Percentiles rank a stretch among this genome's conserved stretches.
phyloP scores from a whole-genome alignment of 2,888 invertebrate genomes.

The Stomorhina lunata region DNA sequence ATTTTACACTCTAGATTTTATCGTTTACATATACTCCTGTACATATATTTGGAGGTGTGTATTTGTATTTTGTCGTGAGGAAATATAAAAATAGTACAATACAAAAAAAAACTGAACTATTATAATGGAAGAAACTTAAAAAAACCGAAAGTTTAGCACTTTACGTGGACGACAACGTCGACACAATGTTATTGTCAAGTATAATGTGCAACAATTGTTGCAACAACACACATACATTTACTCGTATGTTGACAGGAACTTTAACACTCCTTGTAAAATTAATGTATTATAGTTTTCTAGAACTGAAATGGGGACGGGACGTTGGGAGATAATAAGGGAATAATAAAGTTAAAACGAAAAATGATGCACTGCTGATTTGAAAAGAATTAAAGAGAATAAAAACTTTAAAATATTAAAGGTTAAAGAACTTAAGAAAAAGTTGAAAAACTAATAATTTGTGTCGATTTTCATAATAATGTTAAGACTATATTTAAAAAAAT shows the following conservation, averaged over 20 bases:
- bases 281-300: conserved; percentile 8
- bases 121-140: background rate
- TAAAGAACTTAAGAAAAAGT: too few species aligned
- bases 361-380: background rate
- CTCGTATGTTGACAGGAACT: conserved; percentile 29
- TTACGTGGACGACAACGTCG: conserved; percentile 24
- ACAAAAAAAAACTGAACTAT: background rate
- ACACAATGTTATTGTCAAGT: conserved; percentile 45
- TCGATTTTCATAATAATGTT: too few species aligned
- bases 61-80: background rate
- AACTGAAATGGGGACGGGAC: too few species aligned
- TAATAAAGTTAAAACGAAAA: background rate
- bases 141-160: conserved; percentile 32
- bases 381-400: too few species aligned
- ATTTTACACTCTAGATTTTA: too few species aligned
- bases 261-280: conserved; percentile 24
- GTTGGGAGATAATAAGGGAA: too few species aligned
- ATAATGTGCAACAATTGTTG: conserved; percentile 56
- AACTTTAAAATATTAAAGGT: too few species aligned
- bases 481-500: too few species aligned
- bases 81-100: conserved; percentile 16
- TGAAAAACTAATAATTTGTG: too few species aligned
- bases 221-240: conserved; percentile 34
- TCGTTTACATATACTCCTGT: too few species aligned
- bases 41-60: background rate